phyloP scores from a whole-genome alignment of 2,113 vertebrate species.

The Bostrychus sinensis region DNA sequence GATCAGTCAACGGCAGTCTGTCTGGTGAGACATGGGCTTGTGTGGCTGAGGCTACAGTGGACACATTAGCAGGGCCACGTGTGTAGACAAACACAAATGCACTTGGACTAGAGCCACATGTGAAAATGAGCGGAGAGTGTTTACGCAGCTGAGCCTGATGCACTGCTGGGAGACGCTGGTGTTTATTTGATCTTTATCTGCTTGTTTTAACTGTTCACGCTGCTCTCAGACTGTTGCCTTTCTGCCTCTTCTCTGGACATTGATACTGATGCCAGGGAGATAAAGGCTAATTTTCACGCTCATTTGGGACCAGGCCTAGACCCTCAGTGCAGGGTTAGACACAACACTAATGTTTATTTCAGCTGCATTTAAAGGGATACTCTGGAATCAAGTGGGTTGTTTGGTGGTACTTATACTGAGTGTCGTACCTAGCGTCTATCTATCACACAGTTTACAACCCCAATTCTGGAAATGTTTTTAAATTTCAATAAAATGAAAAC shows the following conservation, averaged over 20 bases:
- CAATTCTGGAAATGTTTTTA: too few species aligned
- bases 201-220: conserved; percentile 70
- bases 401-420: conserved; percentile 9
- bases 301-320: conserved; percentile 20
- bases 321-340: conserved; percentile 19
- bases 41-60: conserved; percentile 18
- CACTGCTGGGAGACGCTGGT: conserved; percentile 36
- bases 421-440: too few species aligned
- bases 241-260: conserved; percentile 57
- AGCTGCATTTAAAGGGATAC: conserved; percentile 18
- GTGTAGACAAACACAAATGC: conserved; percentile 54
- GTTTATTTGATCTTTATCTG: conserved; percentile 78
- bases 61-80: conserved; percentile 19
- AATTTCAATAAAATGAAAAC: too few species aligned
- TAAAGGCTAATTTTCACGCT: conserved; percentile 28
- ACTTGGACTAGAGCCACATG: conserved; percentile 56
- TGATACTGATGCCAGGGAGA: conserved; percentile 59
- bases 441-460: too few species aligned
- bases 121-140: conserved; percentile 60
- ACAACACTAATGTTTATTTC: conserved; percentile 27
- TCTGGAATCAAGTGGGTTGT: conserved; percentile 21
- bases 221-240: conserved; percentile 67
- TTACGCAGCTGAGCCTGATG: conserved; percentile 75
- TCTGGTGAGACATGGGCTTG: conserved; percentile 52
- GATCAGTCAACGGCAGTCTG: conserved; percentile 49